phyloP scores from a whole-genome alignment of 2,888 invertebrate genomes.

The Melolontha melolontha region DNA sequence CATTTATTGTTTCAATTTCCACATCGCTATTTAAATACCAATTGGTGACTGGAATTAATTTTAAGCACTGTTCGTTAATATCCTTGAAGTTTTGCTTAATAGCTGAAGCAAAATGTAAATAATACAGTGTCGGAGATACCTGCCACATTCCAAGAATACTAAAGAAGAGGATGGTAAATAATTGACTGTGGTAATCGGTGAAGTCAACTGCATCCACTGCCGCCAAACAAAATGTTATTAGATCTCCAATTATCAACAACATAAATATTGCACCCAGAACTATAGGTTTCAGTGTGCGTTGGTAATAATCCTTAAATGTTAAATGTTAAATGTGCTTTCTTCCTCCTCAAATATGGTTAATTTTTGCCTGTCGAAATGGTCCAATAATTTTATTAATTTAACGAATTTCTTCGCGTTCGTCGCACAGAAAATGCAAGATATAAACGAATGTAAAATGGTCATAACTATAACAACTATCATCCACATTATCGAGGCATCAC shows the following conservation, averaged over 20 bases:
- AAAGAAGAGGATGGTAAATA: constrained; percentile 42
- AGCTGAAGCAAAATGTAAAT: constrained; percentile 49
- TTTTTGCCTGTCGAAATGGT: constrained; percentile 48
- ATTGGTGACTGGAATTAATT: constrained; percentile 37
- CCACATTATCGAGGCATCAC: constrained; percentile 12
- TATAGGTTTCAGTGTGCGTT: background rate
- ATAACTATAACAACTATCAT: constrained; percentile 40
- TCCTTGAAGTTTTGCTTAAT: constrained; percentile 48
- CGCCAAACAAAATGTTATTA: constrained; percentile 3
- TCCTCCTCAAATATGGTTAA: background rate
- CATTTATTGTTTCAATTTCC: constrained; percentile 20
- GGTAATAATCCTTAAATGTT: background rate
- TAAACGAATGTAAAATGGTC: constrained; percentile 43
- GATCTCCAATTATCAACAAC: background rate
- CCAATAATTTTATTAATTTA: constrained; percentile 48
- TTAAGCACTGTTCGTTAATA: constrained; percentile 47
- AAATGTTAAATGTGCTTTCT: too few species aligned
- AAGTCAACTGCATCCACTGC: background rate
- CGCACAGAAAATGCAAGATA: constrained; percentile 47
- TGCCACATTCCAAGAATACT: constrained; percentile 52
- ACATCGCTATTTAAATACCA: constrained; percentile 29
- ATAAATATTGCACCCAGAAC: background rate
- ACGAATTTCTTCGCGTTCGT: constrained; percentile 46
- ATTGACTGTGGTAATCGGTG: background rate
- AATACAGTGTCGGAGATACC: constrained; percentile 50